Conservation (phyloP, 2,888 invertebrate species). For the Torymus auratus region DNA sequence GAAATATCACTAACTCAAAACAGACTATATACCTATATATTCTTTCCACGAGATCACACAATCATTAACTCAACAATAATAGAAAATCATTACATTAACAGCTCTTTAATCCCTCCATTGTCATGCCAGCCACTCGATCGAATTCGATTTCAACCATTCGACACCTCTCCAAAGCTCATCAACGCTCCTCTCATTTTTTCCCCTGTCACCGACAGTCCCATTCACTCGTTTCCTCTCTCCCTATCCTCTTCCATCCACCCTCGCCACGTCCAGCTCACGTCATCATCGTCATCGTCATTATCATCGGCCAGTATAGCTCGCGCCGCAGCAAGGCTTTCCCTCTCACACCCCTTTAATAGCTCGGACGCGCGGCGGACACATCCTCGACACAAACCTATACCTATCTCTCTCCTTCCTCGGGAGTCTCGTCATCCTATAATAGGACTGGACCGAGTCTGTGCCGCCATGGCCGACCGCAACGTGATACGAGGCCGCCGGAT, state of each 20-base stretch:
- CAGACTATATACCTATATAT: no score
- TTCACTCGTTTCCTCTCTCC: no score
- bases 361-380: not conserved
- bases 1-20: no score
- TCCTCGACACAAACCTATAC: not conserved
- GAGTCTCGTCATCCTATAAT: not conserved
- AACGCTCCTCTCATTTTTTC: not conserved
- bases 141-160: not conserved
- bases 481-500: constrained; percentile 23
- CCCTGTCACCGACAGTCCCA: not conserved
- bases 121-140: no score
- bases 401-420: not conserved
- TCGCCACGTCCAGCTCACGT: no score
- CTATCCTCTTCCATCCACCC: no score
- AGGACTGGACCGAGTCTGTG: not conserved
- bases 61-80: no score
- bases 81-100: no score
- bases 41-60: no score
- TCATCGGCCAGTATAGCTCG: not conserved
- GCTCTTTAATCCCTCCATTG: no score
- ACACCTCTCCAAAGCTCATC: not conserved
- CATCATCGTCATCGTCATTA: constrained; percentile 4
- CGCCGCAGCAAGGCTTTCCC: not conserved
- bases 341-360: not conserved
- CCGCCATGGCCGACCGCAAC: constrained; percentile 10